Evolutionary conservation across 2,888 invertebrate genomes (phyloP).

Genomic region (Aspidiotus rigidus): DNA sequence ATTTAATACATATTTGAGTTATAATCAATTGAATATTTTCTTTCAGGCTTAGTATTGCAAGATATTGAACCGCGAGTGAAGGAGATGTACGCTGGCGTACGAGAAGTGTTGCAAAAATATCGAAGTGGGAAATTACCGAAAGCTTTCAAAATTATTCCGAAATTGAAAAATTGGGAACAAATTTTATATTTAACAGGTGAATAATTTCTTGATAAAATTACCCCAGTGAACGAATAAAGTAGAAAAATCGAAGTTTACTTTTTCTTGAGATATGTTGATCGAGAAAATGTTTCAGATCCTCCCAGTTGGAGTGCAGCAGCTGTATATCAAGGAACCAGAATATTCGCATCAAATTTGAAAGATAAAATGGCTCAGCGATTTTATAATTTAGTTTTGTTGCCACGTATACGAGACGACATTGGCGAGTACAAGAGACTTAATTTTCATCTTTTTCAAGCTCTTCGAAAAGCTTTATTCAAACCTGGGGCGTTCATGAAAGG

Average conservation of each 20-base stretch:
- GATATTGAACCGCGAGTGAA: constrained; percentile 66
- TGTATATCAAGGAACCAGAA: constrained; percentile 89
- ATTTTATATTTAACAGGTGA: constrained; percentile 64
- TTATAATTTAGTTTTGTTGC: constrained; percentile 81
- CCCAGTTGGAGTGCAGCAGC: constrained; percentile 96
- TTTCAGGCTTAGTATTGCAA: constrained; percentile 59
- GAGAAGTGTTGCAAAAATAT: constrained; percentile 75
- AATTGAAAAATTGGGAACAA: constrained; percentile 89
- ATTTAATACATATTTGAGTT: neutral
- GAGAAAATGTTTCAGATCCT: constrained; percentile 54
- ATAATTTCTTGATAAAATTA: neutral
- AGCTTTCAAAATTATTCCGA: constrained; percentile 93
- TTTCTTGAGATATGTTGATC: no score
- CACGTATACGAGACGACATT: constrained; percentile 88
- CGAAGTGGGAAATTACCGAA: constrained; percentile 95
- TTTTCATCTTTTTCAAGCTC: constrained; percentile 90
- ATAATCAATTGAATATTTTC: no score
- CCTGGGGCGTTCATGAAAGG: constrained; percentile 98
- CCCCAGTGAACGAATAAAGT: no score
- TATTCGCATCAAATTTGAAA: constrained; percentile 91
- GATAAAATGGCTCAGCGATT: constrained; percentile 94
- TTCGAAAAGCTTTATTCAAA: constrained; percentile 87
- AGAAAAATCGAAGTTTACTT: no score
- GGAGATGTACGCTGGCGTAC: constrained; percentile 81
- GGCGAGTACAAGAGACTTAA: constrained; percentile 90